These are phyloP conservation scores for Pseudoips prasinana DNA, from an alignment of 2,888 invertebrate genomes.

Conservation along the genomic window DNA sequence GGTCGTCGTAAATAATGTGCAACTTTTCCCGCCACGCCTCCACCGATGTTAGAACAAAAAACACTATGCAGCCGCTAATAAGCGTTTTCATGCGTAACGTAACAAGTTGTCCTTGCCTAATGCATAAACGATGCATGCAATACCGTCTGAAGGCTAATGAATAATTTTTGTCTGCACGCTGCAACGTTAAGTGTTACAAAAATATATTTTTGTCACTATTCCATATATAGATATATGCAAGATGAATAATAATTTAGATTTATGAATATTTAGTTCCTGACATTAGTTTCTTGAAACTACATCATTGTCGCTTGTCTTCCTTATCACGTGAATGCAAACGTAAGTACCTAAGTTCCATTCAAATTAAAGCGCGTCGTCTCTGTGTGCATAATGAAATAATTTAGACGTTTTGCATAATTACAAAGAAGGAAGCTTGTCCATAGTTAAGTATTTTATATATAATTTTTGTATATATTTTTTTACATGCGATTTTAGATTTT, in stretches of 20 bases:
- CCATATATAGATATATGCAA: constrained; percentile 9
- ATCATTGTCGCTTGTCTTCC: too few species aligned
- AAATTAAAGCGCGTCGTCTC: too few species aligned
- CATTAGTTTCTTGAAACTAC: constrained; percentile 13
- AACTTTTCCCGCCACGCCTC: constrained; percentile 80
- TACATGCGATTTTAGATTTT: too few species aligned
- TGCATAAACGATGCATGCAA: constrained; percentile 33
- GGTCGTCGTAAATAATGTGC: constrained; percentile 80
- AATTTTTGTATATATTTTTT: too few species aligned
- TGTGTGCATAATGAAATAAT: too few species aligned
- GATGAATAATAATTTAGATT: constrained; percentile 13
- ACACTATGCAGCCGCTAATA: constrained; percentile 45
- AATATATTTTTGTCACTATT: constrained; percentile 19
- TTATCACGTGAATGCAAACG: too few species aligned
- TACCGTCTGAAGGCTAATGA: constrained; percentile 33
- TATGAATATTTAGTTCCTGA: neutral
- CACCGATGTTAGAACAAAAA: constrained; percentile 52
- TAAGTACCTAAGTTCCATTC: too few species aligned
- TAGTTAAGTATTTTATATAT: too few species aligned
- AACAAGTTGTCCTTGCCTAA: constrained; percentile 32
- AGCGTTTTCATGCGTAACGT: constrained; percentile 27
- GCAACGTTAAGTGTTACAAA: constrained; percentile 17
- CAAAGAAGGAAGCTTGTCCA: too few species aligned
- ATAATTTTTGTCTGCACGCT: constrained; percentile 22
- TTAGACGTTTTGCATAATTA: too few species aligned